These are phyloP conservation scores for Champsocephalus esox DNA, from an alignment of 2,797 vertebrate species.

Conservation along the genomic window DNA sequence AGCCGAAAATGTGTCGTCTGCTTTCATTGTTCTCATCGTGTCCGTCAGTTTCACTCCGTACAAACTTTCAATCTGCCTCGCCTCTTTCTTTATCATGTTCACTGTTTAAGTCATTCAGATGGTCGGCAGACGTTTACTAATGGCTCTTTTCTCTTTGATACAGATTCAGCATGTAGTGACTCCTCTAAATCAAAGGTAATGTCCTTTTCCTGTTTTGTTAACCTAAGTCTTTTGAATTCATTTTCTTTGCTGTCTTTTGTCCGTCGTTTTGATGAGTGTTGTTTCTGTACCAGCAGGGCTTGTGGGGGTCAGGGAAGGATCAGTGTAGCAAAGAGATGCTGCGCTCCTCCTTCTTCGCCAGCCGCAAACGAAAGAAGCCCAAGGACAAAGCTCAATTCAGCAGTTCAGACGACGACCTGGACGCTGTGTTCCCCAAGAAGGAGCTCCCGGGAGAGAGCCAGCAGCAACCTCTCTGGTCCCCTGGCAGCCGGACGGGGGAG, in stretches of 20 bases:
- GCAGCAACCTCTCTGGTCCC: constrained; percentile 68
- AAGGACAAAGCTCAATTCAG: constrained; percentile 94
- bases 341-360: constrained; percentile 97
- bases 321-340: constrained; percentile 98
- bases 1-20: constrained; percentile 57
- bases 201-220: constrained; percentile 1
- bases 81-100: constrained; percentile 38
- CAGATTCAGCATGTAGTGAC: constrained; percentile 99
- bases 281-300: constrained; percentile 85
- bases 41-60: constrained; percentile 54
- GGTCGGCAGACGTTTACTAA: constrained; percentile 48
- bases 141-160: constrained; percentile 69
- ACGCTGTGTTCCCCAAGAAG: constrained; percentile 89
- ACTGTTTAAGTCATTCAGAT: constrained; percentile 26
- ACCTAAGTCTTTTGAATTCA: background rate
- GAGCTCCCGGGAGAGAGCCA: constrained; percentile 83
- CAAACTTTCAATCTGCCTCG: constrained; percentile 43
- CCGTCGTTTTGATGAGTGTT: background rate
- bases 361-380: constrained; percentile 96
- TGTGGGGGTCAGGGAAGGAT: constrained; percentile 97
- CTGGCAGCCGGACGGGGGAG: constrained; percentile 58
- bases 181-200: constrained; percentile 98
- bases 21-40: constrained; percentile 64
- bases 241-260: background rate
- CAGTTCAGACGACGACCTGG: constrained; percentile 97